Percentiles rank a stretch among this genome's conserved stretches.
Conservation (phyloP, 2,888 invertebrate genomes). For the Yponomeuta cagnagella region DNA sequence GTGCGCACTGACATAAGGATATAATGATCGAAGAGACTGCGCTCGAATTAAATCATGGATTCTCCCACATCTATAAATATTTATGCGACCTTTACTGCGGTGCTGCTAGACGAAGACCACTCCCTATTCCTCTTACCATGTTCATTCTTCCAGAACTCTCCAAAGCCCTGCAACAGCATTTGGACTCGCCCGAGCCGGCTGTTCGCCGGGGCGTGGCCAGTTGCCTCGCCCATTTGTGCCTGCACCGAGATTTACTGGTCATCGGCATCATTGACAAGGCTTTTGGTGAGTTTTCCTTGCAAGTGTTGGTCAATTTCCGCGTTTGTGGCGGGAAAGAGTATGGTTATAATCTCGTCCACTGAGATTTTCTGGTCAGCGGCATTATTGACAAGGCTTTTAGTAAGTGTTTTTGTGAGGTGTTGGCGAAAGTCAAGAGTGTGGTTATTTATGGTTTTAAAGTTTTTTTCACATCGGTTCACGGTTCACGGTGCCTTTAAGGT, state of each 20-base stretch:
- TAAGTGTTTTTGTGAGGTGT: conserved; percentile 24
- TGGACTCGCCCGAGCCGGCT: conserved; percentile 79
- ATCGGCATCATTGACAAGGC: conserved; percentile 61
- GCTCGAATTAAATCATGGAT: too few species aligned
- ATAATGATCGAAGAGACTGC: too few species aligned
- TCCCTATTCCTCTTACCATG: neutral
- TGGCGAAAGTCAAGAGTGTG: too few species aligned
- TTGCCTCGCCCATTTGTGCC: conserved; percentile 87
- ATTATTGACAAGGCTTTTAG: conserved; percentile 45
- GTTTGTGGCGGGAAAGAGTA: too few species aligned
- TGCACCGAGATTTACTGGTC: conserved; percentile 84
- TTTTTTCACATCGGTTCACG: too few species aligned
- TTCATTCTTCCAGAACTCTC: conserved; percentile 73
- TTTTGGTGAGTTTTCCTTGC: conserved; percentile 36
- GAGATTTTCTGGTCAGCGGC: conserved; percentile 82
- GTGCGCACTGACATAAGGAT: too few species aligned
- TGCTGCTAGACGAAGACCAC: too few species aligned
- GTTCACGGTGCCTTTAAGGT: too few species aligned
- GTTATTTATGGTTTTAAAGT: too few species aligned
- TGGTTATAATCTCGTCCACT: conserved; percentile 56
- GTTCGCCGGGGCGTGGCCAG: conserved; percentile 88
- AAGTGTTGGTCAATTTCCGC: too few species aligned
- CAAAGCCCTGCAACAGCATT: conserved; percentile 80
- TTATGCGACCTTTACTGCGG: too few species aligned
- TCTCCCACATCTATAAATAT: too few species aligned